Conservation (phyloP, 2,888 invertebrate species). For the Melikaiella ostensackeni region DNA sequence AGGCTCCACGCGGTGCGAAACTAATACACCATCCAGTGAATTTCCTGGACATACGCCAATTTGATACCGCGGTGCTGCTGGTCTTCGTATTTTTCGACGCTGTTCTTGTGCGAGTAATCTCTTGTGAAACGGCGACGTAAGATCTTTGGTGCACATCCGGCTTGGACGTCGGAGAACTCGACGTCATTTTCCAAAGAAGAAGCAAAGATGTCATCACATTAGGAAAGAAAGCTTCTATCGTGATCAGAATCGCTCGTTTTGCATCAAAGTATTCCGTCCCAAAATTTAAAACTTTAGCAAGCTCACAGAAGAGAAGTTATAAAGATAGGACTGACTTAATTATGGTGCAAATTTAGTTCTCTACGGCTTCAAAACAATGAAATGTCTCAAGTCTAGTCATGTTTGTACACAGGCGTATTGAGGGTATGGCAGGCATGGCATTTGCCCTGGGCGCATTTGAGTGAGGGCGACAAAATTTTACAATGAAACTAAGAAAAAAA, state of each 20-base stretch:
- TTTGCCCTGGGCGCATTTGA: too few species aligned
- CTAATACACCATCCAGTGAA: conserved; percentile 53
- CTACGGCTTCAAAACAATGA: too few species aligned
- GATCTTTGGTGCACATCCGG: conserved; percentile 42
- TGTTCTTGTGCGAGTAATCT: conserved; percentile 10
- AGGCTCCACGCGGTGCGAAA: conserved; percentile 53
- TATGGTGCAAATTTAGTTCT: too few species aligned
- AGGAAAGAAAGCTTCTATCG: not conserved
- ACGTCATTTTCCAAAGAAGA: not conserved
- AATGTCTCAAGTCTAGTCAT: too few species aligned
- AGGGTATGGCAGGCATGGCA: too few species aligned
- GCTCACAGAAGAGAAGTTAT: too few species aligned
- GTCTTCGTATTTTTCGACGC: conserved; percentile 4
- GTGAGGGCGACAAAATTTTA: too few species aligned
- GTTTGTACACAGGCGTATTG: too few species aligned
- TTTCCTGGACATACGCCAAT: conserved; percentile 64
- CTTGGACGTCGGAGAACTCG: not conserved
- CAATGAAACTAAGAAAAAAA: too few species aligned
- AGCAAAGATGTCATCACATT: not conserved
- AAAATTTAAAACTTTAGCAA: not conserved
- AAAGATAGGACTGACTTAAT: too few species aligned
- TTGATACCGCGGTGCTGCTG: conserved; percentile 43
- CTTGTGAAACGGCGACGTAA: conserved; percentile 53
- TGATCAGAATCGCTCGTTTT: not conserved
- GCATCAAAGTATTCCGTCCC: not conserved